phyloP scores from a whole-genome alignment of 2,113 vertebrate species.

The Eclectus roratus region DNA sequence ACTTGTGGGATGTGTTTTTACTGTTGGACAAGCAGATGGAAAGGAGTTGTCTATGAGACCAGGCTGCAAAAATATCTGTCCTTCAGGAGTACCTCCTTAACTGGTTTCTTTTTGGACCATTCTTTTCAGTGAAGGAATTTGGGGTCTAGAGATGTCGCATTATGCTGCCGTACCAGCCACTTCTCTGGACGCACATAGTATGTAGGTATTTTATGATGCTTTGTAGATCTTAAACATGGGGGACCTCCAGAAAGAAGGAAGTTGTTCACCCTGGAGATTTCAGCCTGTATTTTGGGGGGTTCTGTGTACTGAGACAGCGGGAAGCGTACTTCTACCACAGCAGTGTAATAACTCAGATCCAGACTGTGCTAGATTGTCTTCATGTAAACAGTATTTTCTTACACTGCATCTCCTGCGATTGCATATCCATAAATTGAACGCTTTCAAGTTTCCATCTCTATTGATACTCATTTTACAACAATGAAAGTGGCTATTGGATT shows the following conservation, averaged over 20 bases:
- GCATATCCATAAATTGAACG: not conserved
- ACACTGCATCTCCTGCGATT: not conserved
- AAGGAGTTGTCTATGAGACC: not conserved
- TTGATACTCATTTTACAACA: not conserved
- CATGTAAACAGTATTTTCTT: not conserved
- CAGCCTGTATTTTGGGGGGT: not conserved
- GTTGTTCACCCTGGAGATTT: not conserved
- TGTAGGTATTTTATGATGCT: not conserved
- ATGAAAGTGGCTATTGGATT: not conserved
- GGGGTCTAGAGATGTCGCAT: not conserved
- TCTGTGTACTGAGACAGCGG: not conserved
- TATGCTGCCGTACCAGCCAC: not conserved
- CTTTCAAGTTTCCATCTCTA: not conserved
- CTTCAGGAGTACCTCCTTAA: not conserved
- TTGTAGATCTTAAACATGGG: not conserved
- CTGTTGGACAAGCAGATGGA: not conserved
- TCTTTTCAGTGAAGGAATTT: not conserved
- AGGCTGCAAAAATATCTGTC: not conserved
- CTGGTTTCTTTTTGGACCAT: not conserved
- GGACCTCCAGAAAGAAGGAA: not conserved
- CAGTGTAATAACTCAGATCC: not conserved
- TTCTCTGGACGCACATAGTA: not conserved
- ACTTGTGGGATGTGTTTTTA: not conserved
- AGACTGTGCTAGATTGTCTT: not conserved
- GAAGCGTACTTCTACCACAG: not conserved